A percentile compares a stretch with the other conserved stretches of the same genome.
phyloP scores from a whole-genome alignment of 2,113 vertebrate genomes.

The Calyptommatus sinebrachiatus region DNA sequence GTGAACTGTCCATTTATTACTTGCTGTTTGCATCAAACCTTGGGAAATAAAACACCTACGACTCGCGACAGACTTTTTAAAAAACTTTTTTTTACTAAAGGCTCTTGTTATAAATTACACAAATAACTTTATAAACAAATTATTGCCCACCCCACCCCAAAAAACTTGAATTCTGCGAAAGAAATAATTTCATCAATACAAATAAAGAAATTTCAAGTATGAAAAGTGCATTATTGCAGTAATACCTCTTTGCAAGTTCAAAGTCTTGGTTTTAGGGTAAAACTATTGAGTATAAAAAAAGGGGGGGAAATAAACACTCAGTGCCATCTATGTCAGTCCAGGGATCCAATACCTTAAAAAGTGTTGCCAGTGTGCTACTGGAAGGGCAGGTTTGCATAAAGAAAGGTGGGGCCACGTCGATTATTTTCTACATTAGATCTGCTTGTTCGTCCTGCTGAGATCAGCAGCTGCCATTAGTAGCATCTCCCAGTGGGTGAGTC shows the following conservation, averaged over 20 bases:
- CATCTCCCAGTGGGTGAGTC: conserved; percentile 37
- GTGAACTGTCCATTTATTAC: too few species aligned
- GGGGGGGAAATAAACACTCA: conserved; percentile 70
- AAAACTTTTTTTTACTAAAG: conserved; percentile 73
- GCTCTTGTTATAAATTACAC: conserved; percentile 82
- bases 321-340: conserved; percentile 73
- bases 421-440: conserved; percentile 37
- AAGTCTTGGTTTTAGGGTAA: conserved; percentile 96
- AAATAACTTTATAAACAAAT: conserved; percentile 77
- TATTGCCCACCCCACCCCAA: conserved; percentile 50
- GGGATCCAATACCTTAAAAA: conserved; percentile 73
- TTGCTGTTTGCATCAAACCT: neutral
- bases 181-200: conserved; percentile 81
- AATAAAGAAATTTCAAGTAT: conserved; percentile 94
- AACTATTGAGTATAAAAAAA: conserved; percentile 85
- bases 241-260: conserved; percentile 98
- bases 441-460: conserved; percentile 38
- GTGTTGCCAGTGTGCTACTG: conserved; percentile 69
- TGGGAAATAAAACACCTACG: neutral
- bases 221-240: conserved; percentile 99
- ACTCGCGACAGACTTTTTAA: conserved; percentile 15
- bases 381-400: conserved; percentile 69
- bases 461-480: conserved; percentile 51
- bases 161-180: conserved; percentile 74
- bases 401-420: conserved; percentile 63